Evolutionary conservation across 2,888 invertebrate genomes (phyloP).

Genomic region (Venusia cambrica): DNA sequence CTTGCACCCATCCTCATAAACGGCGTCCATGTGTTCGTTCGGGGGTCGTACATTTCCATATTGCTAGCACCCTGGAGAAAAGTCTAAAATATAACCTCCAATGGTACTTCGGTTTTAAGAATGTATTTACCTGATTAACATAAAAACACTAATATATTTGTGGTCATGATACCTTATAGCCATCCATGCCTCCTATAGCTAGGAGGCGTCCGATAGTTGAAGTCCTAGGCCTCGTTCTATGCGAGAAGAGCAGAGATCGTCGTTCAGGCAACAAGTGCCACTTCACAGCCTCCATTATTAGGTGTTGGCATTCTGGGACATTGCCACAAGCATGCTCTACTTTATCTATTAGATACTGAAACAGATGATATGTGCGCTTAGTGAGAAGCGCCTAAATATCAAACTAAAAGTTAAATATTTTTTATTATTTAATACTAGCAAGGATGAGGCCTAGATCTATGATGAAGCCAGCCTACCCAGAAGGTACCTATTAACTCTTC

Average conservation of each 20-base stretch:
- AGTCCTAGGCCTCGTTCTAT: slow-evolving; percentile 93
- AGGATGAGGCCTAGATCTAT: too few relatives aligned
- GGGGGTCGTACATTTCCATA: slow-evolving; percentile 93
- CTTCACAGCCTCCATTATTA: slow-evolving; percentile 96
- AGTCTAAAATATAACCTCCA: too few relatives aligned
- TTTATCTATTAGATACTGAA: slow-evolving; percentile 93
- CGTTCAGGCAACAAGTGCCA: slow-evolving; percentile 95
- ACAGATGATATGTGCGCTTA: slow-evolving; percentile 3
- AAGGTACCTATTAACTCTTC: too few relatives aligned
- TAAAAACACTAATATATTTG: neutral
- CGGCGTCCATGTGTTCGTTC: slow-evolving; percentile 89
- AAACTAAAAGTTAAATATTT: too few relatives aligned
- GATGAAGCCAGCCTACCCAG: too few relatives aligned
- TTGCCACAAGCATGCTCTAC: slow-evolving; percentile 86
- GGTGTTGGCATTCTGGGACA: slow-evolving; percentile 88
- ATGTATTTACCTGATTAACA: too few relatives aligned
- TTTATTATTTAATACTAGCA: too few relatives aligned
- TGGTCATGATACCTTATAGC: slow-evolving; percentile 83
- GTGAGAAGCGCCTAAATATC: too few relatives aligned
- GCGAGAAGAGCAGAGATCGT: slow-evolving; percentile 87
- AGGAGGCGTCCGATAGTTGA: slow-evolving; percentile 94
- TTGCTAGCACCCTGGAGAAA: slow-evolving; percentile 92
- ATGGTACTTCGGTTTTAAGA: too few relatives aligned
- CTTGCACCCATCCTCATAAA: slow-evolving; percentile 89
- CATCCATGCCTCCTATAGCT: slow-evolving; percentile 96